Evolutionary conservation across 2,888 invertebrate species (phyloP).

Genomic region (Tipula unca): DNA sequence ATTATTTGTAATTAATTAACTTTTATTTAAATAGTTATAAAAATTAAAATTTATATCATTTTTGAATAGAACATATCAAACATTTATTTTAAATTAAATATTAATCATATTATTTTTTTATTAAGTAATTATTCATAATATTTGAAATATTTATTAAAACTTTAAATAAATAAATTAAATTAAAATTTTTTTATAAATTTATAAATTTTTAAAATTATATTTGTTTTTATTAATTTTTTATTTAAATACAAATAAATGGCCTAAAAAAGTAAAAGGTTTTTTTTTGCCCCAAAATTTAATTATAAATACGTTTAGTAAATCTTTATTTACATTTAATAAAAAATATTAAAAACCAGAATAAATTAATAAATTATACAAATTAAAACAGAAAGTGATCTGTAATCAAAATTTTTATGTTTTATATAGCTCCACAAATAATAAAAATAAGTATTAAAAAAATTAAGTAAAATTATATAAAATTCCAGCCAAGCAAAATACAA

Average conservation of each 20-base stretch:
- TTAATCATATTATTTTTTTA: neutral
- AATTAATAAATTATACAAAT: neutral
- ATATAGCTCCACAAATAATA: neutral
- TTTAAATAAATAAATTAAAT: neutral
- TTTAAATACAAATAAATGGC: neutral
- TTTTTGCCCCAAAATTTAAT: neutral
- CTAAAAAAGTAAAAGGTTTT: neutral
- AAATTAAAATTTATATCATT: neutral
- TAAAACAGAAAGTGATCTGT: neutral
- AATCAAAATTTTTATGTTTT: no score
- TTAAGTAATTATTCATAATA: neutral
- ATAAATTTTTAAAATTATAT: neutral
- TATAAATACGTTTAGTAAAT: neutral
- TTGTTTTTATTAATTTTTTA: neutral
- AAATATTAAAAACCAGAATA: neutral
- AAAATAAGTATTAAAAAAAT: neutral
- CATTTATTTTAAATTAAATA: neutral
- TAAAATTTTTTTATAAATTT: neutral
- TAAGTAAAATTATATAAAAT: neutral
- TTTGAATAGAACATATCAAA: neutral
- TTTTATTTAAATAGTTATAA: neutral
- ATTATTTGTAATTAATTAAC: neutral
- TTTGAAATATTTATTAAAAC: neutral
- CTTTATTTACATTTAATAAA: neutral
- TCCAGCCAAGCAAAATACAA: neutral